Percentiles rank a stretch among this genome's conserved stretches.
These are phyloP conservation scores for Myiopsitta monachus DNA, from an alignment of 2,113 vertebrate species.

Conservation along the genomic window DNA sequence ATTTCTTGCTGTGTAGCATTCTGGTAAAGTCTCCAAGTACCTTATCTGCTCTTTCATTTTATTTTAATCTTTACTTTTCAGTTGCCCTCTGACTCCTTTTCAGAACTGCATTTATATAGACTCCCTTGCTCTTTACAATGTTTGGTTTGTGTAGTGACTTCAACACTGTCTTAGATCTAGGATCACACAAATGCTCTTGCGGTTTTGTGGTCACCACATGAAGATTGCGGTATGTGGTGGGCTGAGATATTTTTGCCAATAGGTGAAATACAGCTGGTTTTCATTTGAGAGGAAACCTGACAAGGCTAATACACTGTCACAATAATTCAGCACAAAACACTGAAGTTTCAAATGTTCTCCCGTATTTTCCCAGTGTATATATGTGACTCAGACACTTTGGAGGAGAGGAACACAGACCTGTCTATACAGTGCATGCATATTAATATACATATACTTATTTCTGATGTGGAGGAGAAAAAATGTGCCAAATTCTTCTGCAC, in stretches of 20 bases:
- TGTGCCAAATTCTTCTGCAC: background rate
- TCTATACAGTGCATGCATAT: background rate
- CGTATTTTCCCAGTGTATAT: background rate
- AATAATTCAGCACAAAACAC: constrained; percentile 57
- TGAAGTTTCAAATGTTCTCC: constrained; percentile 23
- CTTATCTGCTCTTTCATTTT: constrained; percentile 30
- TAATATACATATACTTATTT: background rate
- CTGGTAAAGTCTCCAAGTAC: constrained; percentile 22
- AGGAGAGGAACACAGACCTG: background rate
- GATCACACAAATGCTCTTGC: constrained; percentile 80
- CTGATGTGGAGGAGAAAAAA: background rate
- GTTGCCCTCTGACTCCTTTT: constrained; percentile 67
- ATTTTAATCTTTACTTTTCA: constrained; percentile 7
- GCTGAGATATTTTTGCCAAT: constrained; percentile 75
- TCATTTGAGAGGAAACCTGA: constrained; percentile 73
- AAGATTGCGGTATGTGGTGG: constrained; percentile 75
- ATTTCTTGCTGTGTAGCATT: background rate
- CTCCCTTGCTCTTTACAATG: constrained; percentile 79
- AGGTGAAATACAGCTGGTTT: constrained; percentile 80
- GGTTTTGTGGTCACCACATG: constrained; percentile 79
- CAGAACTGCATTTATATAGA: constrained; percentile 72
- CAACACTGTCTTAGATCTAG: constrained; percentile 81
- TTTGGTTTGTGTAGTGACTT: constrained; percentile 84
- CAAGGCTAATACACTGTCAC: constrained; percentile 61
- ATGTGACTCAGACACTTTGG: background rate